Evolutionary conservation across 2,888 invertebrate species (phyloP).

Genomic region (Acronicta leporina): DNA sequence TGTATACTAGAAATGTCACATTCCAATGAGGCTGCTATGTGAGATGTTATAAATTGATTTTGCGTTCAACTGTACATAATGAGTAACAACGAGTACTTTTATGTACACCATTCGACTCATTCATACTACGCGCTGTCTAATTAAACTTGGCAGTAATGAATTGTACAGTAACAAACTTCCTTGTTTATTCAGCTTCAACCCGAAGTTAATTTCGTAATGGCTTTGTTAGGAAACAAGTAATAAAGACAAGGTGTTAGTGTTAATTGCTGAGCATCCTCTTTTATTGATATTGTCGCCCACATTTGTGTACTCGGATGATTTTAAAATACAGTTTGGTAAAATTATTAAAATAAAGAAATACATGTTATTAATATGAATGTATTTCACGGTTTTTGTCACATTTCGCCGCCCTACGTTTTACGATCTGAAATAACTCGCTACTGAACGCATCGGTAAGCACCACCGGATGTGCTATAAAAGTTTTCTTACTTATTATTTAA

Average conservation of each 20-base stretch:
- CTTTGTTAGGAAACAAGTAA: conserved; percentile 62
- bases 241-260: conserved; percentile 56
- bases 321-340: neutral
- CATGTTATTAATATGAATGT: too few relatives aligned
- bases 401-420: conserved; percentile 60
- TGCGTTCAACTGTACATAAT: conserved; percentile 9
- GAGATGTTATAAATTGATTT: conserved; percentile 11
- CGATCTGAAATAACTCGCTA: conserved; percentile 62
- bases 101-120: conserved; percentile 41
- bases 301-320: neutral
- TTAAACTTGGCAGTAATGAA: conserved; percentile 75
- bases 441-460: conserved; percentile 75
- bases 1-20: too few relatives aligned
- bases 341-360: conserved; percentile 4
- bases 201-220: conserved; percentile 62
- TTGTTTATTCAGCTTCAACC: conserved; percentile 69
- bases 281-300: conserved; percentile 10
- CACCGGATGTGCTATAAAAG: conserved; percentile 64
- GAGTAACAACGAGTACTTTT: conserved; percentile 6
- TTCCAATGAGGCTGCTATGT: neutral
- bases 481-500: conserved; percentile 25
- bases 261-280: conserved; percentile 44
- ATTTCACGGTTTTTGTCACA: conserved; percentile 59
- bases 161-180: conserved; percentile 74
- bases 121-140: conserved; percentile 69